Conservation (phyloP, 2,888 invertebrate species). For the Tetrapedia diversipes region DNA sequence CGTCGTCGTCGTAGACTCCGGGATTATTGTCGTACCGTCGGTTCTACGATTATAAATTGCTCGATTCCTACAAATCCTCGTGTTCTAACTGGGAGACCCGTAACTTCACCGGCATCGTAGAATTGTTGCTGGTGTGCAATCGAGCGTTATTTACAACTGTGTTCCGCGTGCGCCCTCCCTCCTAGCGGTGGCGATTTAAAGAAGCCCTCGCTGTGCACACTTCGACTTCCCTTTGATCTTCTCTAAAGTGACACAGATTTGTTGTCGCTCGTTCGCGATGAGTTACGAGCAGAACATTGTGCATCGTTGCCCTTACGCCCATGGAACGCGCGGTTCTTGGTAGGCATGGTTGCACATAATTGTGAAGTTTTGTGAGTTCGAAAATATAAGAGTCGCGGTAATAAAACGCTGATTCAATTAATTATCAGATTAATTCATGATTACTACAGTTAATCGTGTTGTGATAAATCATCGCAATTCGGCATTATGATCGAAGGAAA, state of each 20-base stretch:
- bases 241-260: conserved; percentile 57
- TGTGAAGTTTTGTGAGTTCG: too few relatives aligned
- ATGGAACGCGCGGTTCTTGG: not conserved
- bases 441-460: too few relatives aligned
- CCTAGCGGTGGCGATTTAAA: conserved; percentile 30
- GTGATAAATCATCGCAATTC: too few relatives aligned
- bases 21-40: not conserved
- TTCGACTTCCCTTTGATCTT: conserved; percentile 58
- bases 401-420: too few relatives aligned
- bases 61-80: not conserved
- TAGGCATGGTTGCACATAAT: too few relatives aligned
- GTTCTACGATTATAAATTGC: conserved; percentile 5
- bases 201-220: conserved; percentile 22
- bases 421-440: too few relatives aligned
- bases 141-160: conserved; percentile 39
- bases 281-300: conserved; percentile 51
- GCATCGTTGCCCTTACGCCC: conserved; percentile 34
- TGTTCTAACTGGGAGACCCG: not conserved
- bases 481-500: too few relatives aligned
- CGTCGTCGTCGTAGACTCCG: not conserved
- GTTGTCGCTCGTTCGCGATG: conserved; percentile 50
- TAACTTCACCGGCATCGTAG: conserved; percentile 4
- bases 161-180: conserved; percentile 14
- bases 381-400: too few relatives aligned
- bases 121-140: conserved; percentile 24